Evolutionary conservation across 1,140 invertebrate species (phyloP).

Genomic region (Metaphire vulgaris): DNA sequence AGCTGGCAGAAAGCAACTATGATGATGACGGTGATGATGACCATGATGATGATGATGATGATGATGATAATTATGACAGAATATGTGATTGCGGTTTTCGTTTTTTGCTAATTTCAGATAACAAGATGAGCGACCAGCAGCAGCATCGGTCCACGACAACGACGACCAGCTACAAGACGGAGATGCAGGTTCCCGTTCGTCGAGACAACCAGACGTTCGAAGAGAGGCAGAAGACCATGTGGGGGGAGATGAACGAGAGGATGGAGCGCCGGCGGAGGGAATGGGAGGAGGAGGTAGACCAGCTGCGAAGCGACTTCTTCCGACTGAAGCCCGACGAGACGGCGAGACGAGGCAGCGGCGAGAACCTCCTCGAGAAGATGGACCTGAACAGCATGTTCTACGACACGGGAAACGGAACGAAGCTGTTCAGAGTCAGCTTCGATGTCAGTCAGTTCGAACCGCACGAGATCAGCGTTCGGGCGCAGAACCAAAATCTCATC

Average conservation of each 20-base stretch:
- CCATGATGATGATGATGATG: too few species aligned
- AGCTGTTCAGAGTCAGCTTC: constrained; percentile 39
- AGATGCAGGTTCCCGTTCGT: constrained; percentile 20
- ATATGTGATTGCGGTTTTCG: too few species aligned
- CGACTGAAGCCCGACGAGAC: constrained; percentile 43
- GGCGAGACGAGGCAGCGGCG: constrained; percentile 14
- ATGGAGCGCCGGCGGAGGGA: constrained; percentile 43
- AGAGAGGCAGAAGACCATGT: constrained; percentile 46
- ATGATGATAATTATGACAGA: too few species aligned
- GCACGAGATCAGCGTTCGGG: constrained; percentile 47
- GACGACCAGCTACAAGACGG: constrained; percentile 19
- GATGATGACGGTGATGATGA: too few species aligned
- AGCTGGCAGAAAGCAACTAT: too few species aligned
- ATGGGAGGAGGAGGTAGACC: constrained; percentile 49
- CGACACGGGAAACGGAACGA: constrained; percentile 33
- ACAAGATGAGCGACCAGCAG: not conserved
- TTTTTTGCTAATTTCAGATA: too few species aligned
- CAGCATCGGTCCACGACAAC: constrained; percentile 4
- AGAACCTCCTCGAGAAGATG: constrained; percentile 32
- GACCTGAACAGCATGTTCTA: constrained; percentile 35
- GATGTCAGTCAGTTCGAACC: constrained; percentile 48
- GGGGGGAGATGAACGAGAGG: constrained; percentile 44
- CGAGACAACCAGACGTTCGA: constrained; percentile 38
- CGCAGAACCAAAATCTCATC: constrained; percentile 44
- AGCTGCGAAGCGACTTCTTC: constrained; percentile 48